Evolutionary conservation across 2,113 vertebrate genomes (phyloP).

Genomic region (Sturnira hondurensis): DNA sequence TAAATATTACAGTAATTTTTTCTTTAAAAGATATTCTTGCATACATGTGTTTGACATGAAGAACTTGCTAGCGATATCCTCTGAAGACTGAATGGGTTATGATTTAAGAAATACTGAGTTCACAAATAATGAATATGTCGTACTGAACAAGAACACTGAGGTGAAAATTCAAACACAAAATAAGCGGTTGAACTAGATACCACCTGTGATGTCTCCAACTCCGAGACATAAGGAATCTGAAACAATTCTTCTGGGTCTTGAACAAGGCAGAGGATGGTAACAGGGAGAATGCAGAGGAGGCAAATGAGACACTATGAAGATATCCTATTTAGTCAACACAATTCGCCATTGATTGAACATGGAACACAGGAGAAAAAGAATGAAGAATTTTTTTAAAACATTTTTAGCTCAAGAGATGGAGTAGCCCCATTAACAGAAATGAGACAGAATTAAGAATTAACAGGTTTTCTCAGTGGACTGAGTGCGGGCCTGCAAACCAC

Average conservation of each 20-base stretch:
- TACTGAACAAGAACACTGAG: background rate
- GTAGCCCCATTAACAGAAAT: background rate
- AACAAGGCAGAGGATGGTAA: background rate
- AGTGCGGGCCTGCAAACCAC: too few relatives aligned
- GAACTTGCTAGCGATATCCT: background rate
- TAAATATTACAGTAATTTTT: background rate
- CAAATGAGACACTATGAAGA: background rate
- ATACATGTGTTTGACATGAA: background rate
- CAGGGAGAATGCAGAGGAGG: background rate
- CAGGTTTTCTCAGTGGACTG: too few relatives aligned
- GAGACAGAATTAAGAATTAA: background rate
- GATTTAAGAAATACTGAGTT: background rate
- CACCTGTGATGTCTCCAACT: background rate
- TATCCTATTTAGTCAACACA: background rate
- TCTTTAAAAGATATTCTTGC: slow-evolving; percentile 19
- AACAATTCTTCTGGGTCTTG: background rate
- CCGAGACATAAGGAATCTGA: background rate
- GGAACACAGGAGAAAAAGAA: background rate
- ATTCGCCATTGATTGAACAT: background rate
- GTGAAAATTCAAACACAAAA: background rate
- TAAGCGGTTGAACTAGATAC: background rate
- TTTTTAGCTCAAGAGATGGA: background rate
- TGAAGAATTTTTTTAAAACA: background rate
- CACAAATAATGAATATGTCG: background rate
- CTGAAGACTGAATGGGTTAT: background rate